A percentile compares a stretch with the other conserved stretches of the same genome.
Conservation (phyloP, 2,113 vertebrate species). For the Mastomys natalensis region DNA sequence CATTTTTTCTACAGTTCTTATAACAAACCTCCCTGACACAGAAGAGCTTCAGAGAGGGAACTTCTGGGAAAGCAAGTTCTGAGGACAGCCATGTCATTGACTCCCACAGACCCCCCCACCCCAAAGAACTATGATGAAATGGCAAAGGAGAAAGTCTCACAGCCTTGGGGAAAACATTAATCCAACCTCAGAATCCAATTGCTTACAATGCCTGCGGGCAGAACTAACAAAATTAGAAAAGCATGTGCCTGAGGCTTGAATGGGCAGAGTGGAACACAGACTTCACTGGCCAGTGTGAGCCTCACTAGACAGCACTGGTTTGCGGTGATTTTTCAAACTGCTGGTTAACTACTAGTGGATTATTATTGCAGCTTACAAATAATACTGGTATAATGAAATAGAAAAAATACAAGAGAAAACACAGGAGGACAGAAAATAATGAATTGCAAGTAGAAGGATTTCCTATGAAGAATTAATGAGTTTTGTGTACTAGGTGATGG, state of each 20-base stretch:
- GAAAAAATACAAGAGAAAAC: conserved; percentile 33
- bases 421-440: neutral
- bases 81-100: neutral
- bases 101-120: neutral
- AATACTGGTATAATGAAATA: neutral
- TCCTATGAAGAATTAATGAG: neutral
- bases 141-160: conserved; percentile 52
- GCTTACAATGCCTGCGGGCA: conserved; percentile 65
- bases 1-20: neutral
- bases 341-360: neutral
- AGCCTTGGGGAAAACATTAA: conserved; percentile 56
- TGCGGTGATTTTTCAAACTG: neutral
- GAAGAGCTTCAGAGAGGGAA: neutral
- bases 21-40: neutral
- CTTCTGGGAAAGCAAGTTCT: conserved; percentile 21
- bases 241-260: neutral
- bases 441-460: neutral
- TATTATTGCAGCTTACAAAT: neutral
- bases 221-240: conserved; percentile 71
- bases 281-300: neutral
- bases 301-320: neutral
- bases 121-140: conserved; percentile 60
- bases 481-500: neutral
- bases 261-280: neutral
- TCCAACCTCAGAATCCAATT: conserved; percentile 61